Evolutionary conservation across 2,888 invertebrate genomes (phyloP).

Genomic region (Pinctada fucata): DNA sequence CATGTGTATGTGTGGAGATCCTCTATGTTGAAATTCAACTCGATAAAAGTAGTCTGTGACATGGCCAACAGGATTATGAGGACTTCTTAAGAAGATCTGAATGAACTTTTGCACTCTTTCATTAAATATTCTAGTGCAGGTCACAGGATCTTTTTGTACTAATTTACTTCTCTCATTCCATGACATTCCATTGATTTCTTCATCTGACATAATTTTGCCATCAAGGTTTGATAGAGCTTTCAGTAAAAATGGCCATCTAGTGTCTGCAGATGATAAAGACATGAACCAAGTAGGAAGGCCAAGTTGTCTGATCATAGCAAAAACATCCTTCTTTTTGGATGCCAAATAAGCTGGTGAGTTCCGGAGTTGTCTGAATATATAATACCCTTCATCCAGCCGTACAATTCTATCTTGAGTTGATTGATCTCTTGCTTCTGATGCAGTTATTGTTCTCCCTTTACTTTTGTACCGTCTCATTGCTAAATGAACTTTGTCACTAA

Average conservation of each 20-base stretch:
- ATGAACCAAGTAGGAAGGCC: too few species aligned
- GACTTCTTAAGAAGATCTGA: too few species aligned
- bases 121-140: too few species aligned
- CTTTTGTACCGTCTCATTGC: neutral
- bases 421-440: slow-evolving; percentile 29
- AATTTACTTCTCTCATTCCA: slow-evolving; percentile 43
- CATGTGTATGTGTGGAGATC: slow-evolving; percentile 50
- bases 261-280: too few species aligned
- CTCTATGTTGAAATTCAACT: slow-evolving; percentile 36
- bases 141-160: too few species aligned
- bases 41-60: slow-evolving; percentile 27
- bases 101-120: too few species aligned
- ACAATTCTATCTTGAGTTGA: slow-evolving; percentile 43
- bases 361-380: slow-evolving; percentile 54
- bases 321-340: too few species aligned
- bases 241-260: too few species aligned
- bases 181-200: slow-evolving; percentile 29
- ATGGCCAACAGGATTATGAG: slow-evolving; percentile 37
- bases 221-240: slow-evolving; percentile 39
- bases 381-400: slow-evolving; percentile 66
- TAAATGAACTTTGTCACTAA: too few species aligned
- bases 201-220: slow-evolving; percentile 24
- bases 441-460: slow-evolving; percentile 32
- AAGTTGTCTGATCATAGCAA: too few species aligned
- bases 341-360: slow-evolving; percentile 32